Conservation (phyloP, 2,888 invertebrate genomes). For the Stegana nigrithorax region DNA sequence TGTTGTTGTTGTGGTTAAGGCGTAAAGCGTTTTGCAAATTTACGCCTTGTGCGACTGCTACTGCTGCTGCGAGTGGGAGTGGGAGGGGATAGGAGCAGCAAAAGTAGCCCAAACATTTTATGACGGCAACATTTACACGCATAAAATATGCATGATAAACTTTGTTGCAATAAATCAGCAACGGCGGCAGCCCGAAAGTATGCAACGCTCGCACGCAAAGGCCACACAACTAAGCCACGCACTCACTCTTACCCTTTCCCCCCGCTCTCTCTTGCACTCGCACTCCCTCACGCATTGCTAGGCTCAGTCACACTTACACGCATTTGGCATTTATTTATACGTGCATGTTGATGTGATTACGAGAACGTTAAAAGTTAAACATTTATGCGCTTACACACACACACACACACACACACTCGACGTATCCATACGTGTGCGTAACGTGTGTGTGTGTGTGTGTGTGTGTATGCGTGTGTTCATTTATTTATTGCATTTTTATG, state of each 20-base stretch:
- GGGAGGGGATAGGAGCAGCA: no score
- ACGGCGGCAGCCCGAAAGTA: slow-evolving; percentile 29
- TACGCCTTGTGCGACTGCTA: not conserved
- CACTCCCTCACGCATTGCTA: not conserved
- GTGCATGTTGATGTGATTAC: slow-evolving; percentile 53
- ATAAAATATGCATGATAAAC: slow-evolving; percentile 64
- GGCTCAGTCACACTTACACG: not conserved
- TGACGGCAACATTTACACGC: slow-evolving; percentile 59
- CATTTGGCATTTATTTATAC: not conserved
- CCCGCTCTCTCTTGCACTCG: not conserved
- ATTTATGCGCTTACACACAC: slow-evolving; percentile 31
- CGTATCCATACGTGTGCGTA: no score
- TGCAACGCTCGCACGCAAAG: slow-evolving; percentile 7
- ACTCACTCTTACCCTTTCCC: not conserved
- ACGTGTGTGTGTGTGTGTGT: no score
- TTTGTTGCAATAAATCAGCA: slow-evolving; percentile 59
- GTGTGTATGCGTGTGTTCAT: no score
- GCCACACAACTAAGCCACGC: not conserved
- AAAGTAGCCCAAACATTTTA: slow-evolving; percentile 40
- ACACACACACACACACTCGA: no score
- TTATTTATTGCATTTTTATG: no score
- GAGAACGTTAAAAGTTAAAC: slow-evolving; percentile 52
- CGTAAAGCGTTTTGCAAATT: slow-evolving; percentile 13
- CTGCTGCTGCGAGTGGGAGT: no score
- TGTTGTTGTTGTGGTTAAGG: no score